Evolutionary conservation across 2,888 invertebrate species (phyloP).

Genomic region (Helobdella robusta): DNA sequence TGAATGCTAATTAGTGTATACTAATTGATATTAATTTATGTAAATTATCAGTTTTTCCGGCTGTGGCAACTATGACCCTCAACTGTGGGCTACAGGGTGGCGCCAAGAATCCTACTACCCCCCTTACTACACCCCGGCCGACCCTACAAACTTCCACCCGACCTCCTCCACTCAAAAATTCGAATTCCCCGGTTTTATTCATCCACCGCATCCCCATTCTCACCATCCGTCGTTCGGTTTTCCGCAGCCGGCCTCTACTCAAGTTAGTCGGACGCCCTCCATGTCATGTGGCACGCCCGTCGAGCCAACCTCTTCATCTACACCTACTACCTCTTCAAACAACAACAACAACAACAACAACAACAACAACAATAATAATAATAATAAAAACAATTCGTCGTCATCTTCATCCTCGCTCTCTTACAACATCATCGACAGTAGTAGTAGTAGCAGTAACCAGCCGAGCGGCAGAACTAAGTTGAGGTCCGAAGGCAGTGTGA

Average conservation of each 20-base stretch:
- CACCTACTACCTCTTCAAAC: not conserved
- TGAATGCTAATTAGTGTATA: too few relatives aligned
- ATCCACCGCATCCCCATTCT: not conserved
- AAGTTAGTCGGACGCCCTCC: not conserved
- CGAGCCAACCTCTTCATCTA: constrained; percentile 12
- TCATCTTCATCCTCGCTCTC: too few relatives aligned
- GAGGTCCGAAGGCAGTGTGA: not conserved
- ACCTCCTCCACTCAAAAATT: constrained; percentile 14
- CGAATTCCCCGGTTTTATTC: too few relatives aligned
- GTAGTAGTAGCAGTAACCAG: not conserved
- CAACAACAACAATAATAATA: too few relatives aligned
- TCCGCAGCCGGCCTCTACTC: constrained; percentile 11
- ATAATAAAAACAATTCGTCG: too few relatives aligned
- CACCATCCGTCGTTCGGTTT: constrained; percentile 10
- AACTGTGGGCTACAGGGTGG: constrained; percentile 21
- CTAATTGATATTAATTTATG: too few relatives aligned
- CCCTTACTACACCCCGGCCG: constrained; percentile 10
- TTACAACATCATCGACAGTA: too few relatives aligned
- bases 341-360: too few relatives aligned
- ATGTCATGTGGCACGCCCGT: not conserved
- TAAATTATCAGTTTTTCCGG: constrained; percentile 9
- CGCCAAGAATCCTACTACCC: constrained; percentile 22
- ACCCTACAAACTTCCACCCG: not conserved
- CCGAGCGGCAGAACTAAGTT: constrained; percentile 13
- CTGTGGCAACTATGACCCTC: constrained; percentile 21